Base-by-base conservation (phyloP, 2,113 vertebrate genomes). In the Ariopsis seemanni region DNA sequence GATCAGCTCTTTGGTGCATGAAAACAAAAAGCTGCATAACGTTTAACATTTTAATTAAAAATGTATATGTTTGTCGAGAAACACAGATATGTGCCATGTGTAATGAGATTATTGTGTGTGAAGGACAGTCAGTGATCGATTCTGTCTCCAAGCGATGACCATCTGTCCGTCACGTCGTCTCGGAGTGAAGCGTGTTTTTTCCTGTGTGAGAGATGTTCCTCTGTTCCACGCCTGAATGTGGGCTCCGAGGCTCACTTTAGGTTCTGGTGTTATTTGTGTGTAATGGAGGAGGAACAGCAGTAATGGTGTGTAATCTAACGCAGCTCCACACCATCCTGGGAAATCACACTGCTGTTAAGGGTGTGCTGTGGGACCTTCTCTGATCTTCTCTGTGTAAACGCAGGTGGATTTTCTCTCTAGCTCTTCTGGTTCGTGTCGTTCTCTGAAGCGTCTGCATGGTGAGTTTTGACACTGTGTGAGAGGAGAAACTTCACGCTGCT, bases 291-390 rank as follows among this genome's bases (percentile, higher is more conserved):
- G 69, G 60, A 72, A 57, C 80, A 71, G 84, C 82, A 63, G 77
- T 89, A 91, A 89, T 86, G 62, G 65, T 48, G 48, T 86, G 78
- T 89, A 74, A 89, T 86, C 85, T 75, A 82, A 89, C 60, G 62
- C 84, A 22, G n/a, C 84, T 60, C 82, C 86, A 83, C 79, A 77
- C 78, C 8, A 52, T 83, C 77, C 83, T 42, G 75, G 84, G 88
- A 88, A 88, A 88, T 88, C 81, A 69, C 27, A 15, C 67, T 48
- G 63, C 57, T 63, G 57, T 86, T 80, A 82, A 83, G 62, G 58
- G 71, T 52, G 10, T 53, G 48, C 60, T 62, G 69, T 17, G 83
- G 71, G 85, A 86, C 17, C 42, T 42, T 27, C 62, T 50, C 22
- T 7, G 4, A 30, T 77, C n/a, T 42, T 52, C 82, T 87, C 27